Evolutionary conservation across 1,140 invertebrate species (phyloP).

Genomic region (Drosophila jambulina): DNA sequence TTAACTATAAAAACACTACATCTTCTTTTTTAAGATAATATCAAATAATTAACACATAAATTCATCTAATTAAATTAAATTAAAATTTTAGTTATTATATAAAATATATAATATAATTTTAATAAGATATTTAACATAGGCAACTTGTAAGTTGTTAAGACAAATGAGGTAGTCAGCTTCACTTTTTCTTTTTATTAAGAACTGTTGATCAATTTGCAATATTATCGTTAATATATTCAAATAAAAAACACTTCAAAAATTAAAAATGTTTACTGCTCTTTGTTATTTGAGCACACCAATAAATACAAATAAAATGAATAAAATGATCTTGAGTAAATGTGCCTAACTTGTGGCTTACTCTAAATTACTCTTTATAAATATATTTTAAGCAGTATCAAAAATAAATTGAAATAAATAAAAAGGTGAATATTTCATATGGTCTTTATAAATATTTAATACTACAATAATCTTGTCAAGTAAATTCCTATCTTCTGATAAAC

Average conservation of each 20-base stretch:
- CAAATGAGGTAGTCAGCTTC: neutral
- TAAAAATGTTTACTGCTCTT: neutral
- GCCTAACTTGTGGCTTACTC: neutral
- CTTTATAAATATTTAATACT: neutral
- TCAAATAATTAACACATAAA: neutral
- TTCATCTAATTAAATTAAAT: too few species aligned
- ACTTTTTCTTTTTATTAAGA: neutral
- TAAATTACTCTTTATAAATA: neutral
- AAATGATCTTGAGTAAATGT: neutral
- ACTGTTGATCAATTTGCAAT: neutral
- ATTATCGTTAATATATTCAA: too few species aligned
- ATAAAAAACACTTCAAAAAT: too few species aligned
- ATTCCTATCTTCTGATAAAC: neutral
- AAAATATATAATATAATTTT: neutral
- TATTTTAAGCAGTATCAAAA: neutral
- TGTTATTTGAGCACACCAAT: neutral
- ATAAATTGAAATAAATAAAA: neutral
- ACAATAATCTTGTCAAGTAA: neutral
- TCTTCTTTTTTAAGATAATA: too few species aligned
- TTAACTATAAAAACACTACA: too few species aligned
- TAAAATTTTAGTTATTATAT: neutral
- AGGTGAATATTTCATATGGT: neutral
- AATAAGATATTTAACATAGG: too few species aligned
- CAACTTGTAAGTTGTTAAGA: neutral
- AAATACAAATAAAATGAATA: slow-evolving; percentile 1